phyloP scores from a whole-genome alignment of 2,888 invertebrate species.

The Noctua janthe region DNA sequence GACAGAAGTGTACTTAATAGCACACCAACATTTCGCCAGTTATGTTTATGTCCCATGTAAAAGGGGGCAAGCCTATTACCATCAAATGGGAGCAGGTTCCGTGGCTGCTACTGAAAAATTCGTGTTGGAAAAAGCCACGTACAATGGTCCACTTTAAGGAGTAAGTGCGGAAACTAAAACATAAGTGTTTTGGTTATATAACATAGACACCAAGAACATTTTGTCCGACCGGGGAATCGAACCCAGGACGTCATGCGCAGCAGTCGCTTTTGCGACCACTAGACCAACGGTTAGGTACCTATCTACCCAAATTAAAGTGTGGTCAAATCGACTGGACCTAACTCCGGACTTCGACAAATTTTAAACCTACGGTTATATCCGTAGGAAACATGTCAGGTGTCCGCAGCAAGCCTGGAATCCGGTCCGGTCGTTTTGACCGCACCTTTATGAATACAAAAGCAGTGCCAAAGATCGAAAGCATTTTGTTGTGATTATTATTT shows the following conservation, averaged over 20 bases:
- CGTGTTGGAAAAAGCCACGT: background rate
- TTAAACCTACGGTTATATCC: background rate
- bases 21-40: background rate
- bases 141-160: no score
- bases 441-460: conserved; percentile 18
- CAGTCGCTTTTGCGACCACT: background rate
- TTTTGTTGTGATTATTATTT: background rate
- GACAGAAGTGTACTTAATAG: background rate
- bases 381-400: background rate
- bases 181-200: no score
- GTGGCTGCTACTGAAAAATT: background rate
- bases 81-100: background rate
- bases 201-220: background rate
- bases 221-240: background rate
- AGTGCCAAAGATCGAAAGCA: background rate
- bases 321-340: background rate
- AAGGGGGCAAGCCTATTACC: background rate
- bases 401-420: background rate
- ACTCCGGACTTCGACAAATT: background rate
- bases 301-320: background rate
- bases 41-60: background rate
- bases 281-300: background rate
- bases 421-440: background rate
- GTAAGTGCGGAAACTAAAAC: no score
- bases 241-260: background rate